Evolutionary conservation across 2,797 vertebrate genomes (phyloP).

Genomic region (Scolopax bukidnonensis): DNA sequence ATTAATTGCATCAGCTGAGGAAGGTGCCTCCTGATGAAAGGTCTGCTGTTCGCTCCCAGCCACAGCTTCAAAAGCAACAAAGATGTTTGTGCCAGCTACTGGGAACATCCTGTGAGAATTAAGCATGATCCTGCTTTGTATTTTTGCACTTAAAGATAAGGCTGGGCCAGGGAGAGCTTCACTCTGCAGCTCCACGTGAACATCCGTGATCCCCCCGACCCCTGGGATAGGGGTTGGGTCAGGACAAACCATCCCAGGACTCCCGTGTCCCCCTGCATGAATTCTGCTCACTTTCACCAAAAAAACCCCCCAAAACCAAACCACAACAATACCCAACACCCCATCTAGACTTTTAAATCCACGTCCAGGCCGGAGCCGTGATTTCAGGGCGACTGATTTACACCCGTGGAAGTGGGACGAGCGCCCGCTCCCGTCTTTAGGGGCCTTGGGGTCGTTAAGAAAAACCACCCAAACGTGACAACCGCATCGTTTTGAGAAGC

Average conservation of each 20-base stretch:
- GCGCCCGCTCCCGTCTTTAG: neutral
- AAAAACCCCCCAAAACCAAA: too few relatives aligned
- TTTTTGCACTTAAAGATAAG: neutral
- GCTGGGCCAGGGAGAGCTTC: neutral
- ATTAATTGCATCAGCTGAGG: neutral
- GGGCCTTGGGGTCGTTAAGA: neutral
- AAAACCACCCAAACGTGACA: conserved; percentile 9
- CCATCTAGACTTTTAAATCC: neutral
- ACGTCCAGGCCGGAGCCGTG: neutral
- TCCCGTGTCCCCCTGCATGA: neutral
- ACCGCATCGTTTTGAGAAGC: neutral
- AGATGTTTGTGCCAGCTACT: neutral
- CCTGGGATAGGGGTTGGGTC: neutral
- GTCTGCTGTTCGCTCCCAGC: neutral
- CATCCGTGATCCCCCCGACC: fast-evolving
- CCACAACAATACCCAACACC: neutral
- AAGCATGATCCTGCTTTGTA: neutral
- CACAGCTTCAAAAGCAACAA: neutral
- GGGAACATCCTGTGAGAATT: neutral
- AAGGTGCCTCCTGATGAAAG: neutral
- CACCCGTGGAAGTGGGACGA: neutral
- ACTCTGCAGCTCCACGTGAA: neutral
- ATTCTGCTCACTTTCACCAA: neutral
- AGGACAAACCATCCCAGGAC: neutral
- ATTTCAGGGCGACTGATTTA: neutral